phyloP scores from a whole-genome alignment of 2,888 invertebrate species.

The Hirudinaria manillensis region DNA sequence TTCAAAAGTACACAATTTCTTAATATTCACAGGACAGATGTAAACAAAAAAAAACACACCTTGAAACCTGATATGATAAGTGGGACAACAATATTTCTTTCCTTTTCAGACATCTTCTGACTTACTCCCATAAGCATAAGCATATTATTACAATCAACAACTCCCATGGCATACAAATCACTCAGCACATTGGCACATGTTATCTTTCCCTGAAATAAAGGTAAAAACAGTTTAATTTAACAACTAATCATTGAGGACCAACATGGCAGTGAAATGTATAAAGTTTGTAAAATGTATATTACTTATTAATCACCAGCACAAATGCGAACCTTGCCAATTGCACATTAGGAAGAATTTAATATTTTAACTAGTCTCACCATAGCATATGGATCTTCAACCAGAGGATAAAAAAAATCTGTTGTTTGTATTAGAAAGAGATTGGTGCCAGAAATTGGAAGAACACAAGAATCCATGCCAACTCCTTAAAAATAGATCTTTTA shows the following conservation, averaged over 20 bases:
- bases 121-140: conserved; percentile 82
- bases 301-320: no score
- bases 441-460: conserved; percentile 71
- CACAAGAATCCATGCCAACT: conserved; percentile 77
- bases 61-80: conserved; percentile 85
- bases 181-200: conserved; percentile 87
- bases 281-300: no score
- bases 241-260: neutral
- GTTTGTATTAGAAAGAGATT: conserved; percentile 73
- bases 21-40: no score
- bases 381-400: conserved; percentile 76
- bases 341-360: no score
- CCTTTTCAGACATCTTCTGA: conserved; percentile 81
- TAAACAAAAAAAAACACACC: conserved; percentile 53
- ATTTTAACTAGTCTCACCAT: no score
- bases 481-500: conserved; percentile 54
- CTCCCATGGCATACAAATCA: conserved; percentile 86
- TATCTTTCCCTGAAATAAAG: conserved; percentile 71
- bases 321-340: no score
- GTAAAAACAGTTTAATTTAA: neutral
- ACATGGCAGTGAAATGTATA: neutral
- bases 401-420: conserved; percentile 79
- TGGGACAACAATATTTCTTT: conserved; percentile 80
- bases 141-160: conserved; percentile 79
- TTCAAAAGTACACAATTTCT: no score